Percentiles rank a stretch among this genome's conserved stretches.
These are phyloP conservation scores for Trichonephila clavata DNA, from an alignment of 1,140 invertebrate species.

Conservation along the genomic window DNA sequence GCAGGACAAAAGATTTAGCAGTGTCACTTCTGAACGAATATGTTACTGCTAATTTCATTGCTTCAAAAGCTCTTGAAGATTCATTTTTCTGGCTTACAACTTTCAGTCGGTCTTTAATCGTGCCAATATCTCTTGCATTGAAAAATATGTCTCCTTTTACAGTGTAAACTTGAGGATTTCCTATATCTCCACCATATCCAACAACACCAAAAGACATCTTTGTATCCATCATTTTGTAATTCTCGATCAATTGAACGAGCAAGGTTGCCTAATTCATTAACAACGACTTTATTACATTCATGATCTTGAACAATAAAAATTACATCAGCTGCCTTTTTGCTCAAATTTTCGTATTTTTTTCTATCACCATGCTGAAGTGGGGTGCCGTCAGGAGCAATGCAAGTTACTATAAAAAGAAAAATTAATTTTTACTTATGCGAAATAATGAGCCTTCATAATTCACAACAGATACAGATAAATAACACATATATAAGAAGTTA, in stretches of 20 bases:
- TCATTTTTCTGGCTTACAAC: slow-evolving; percentile 14
- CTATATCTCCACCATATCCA: slow-evolving; percentile 88
- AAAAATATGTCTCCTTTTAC: slow-evolving; percentile 81
- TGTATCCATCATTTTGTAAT: slow-evolving; percentile 79
- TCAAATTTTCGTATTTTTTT: slow-evolving; percentile 78
- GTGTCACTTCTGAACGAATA: slow-evolving; percentile 31
- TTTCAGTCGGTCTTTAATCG: slow-evolving; percentile 35
- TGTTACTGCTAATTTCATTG: slow-evolving; percentile 57
- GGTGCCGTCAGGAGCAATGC: slow-evolving; percentile 79
- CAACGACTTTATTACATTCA: slow-evolving; percentile 86
- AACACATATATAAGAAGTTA: too few species aligned
- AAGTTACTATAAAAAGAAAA: slow-evolving; percentile 78
- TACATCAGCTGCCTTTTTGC: slow-evolving; percentile 86
- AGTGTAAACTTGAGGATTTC: slow-evolving; percentile 85
- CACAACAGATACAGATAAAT: too few species aligned
- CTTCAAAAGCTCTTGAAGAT: slow-evolving; percentile 68
- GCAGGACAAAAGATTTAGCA: slow-evolving; percentile 45
- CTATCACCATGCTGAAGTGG: slow-evolving; percentile 79
- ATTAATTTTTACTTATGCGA: not conserved
- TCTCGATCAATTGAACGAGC: slow-evolving; percentile 80
- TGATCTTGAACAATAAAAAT: slow-evolving; percentile 94
- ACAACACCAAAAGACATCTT: slow-evolving; percentile 87
- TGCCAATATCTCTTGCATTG: slow-evolving; percentile 40
- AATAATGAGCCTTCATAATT: too few species aligned
- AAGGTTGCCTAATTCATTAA: slow-evolving; percentile 49